Evolutionary conservation across 2,113 vertebrate genomes (phyloP).

Genomic region (Grallaria varia): DNA sequence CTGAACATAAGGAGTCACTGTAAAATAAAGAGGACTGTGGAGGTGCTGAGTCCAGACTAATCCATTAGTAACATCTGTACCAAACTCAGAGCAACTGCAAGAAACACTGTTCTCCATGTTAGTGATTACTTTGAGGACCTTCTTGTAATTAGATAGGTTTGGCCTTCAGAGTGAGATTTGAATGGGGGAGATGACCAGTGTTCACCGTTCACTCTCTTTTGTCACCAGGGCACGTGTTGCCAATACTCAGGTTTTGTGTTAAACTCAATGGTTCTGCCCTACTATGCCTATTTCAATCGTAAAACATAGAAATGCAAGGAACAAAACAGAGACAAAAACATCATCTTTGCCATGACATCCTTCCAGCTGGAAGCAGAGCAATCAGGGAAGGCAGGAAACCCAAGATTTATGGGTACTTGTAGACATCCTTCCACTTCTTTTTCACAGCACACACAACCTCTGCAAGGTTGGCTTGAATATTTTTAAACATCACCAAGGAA

Average conservation of each 20-base stretch:
- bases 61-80: background rate
- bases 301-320: background rate
- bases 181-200: background rate
- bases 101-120: fast-evolving
- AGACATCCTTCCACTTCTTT: background rate
- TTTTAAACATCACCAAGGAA: background rate
- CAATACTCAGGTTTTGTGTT: background rate
- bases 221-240: fast-evolving
- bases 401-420: background rate
- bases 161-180: background rate
- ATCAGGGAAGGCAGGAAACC: background rate
- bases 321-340: background rate
- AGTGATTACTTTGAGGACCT: background rate
- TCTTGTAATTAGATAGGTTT: background rate
- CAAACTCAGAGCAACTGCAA: background rate
- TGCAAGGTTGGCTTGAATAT: background rate
- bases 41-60: background rate
- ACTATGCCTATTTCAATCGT: background rate
- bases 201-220: background rate
- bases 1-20: background rate
- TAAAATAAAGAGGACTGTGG: background rate
- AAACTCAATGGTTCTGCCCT: background rate
- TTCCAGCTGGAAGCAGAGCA: background rate
- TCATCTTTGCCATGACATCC: background rate
- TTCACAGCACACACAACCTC: background rate